phyloP scores from a whole-genome alignment of 2,797 vertebrate species.

The Intellagama lesueurii region DNA sequence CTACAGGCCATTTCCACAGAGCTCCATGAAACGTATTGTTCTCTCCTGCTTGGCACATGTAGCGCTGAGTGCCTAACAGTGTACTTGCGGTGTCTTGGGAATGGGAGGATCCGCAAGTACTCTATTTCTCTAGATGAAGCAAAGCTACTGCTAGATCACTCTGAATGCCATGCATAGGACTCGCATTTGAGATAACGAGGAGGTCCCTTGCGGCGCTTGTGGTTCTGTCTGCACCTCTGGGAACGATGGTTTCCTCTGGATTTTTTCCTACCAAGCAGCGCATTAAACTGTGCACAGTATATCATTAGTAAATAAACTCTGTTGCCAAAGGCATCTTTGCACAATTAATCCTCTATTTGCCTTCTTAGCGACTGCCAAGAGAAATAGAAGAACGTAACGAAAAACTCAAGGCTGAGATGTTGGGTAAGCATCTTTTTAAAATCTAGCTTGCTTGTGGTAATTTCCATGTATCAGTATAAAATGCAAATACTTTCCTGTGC shows the following conservation, averaged over 20 bases:
- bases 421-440: conserved; percentile 80
- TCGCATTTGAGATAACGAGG: neutral
- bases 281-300: neutral
- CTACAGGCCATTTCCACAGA: neutral
- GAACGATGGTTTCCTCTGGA: neutral
- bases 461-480: neutral
- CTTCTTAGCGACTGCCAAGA: conserved; percentile 78
- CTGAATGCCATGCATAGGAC: no score
- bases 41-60: no score
- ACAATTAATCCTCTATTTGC: conserved; percentile 38
- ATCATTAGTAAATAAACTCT: neutral
- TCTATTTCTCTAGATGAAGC: neutral
- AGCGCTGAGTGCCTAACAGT: neutral
- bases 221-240: neutral
- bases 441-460: conserved; percentile 8
- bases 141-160: neutral
- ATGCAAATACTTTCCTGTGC: neutral
- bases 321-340: conserved; percentile 12
- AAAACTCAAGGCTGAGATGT: conserved; percentile 95
- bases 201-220: neutral
- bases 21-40: neutral
- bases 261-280: neutral
- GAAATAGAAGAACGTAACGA: conserved; percentile 93
- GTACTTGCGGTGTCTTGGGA: neutral
- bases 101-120: neutral